Percentiles rank a stretch among this genome's conserved stretches.
phyloP scores from a whole-genome alignment of 2,113 vertebrate genomes.

The Tragelaphus imberbis region DNA sequence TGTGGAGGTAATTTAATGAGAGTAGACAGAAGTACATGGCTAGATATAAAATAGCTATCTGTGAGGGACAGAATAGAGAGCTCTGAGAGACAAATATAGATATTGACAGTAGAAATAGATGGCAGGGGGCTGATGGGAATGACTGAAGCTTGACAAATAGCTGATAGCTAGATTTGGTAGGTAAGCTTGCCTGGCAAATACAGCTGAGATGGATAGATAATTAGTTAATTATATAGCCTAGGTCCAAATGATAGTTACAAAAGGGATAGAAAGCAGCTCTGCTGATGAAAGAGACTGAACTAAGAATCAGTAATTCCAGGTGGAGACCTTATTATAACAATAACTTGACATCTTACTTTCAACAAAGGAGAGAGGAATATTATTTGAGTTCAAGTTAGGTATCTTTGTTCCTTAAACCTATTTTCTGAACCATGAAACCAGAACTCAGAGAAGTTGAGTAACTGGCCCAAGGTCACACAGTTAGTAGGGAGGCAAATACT shows the following conservation, averaged over 20 bases:
- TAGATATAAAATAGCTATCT: slow-evolving; percentile 34
- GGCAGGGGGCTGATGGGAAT: not conserved
- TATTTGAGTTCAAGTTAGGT: not conserved
- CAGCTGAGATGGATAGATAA: not conserved
- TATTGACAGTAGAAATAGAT: not conserved
- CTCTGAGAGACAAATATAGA: not conserved
- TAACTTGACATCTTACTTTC: not conserved
- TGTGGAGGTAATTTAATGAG: not conserved
- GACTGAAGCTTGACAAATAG: not conserved
- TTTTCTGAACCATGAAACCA: not conserved
- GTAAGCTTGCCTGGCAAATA: not conserved
- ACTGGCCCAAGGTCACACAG: not conserved
- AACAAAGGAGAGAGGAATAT: not conserved
- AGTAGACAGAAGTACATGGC: not conserved
- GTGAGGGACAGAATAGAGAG: not conserved
- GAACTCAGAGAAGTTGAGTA: not conserved
- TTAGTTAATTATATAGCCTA: not conserved
- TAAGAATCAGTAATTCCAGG: not conserved
- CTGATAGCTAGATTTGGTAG: slow-evolving; percentile 19
- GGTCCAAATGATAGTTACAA: not conserved
- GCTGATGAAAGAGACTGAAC: not conserved
- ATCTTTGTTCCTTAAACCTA: not conserved
- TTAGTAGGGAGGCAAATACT: not conserved
- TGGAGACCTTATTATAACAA: not conserved
- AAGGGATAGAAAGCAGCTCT: not conserved